Evolutionary conservation across 2,797 vertebrate species (phyloP), one percentile per base, ranked within the genome.

Genomic region (Pseudomugil gertrudae): DNA sequence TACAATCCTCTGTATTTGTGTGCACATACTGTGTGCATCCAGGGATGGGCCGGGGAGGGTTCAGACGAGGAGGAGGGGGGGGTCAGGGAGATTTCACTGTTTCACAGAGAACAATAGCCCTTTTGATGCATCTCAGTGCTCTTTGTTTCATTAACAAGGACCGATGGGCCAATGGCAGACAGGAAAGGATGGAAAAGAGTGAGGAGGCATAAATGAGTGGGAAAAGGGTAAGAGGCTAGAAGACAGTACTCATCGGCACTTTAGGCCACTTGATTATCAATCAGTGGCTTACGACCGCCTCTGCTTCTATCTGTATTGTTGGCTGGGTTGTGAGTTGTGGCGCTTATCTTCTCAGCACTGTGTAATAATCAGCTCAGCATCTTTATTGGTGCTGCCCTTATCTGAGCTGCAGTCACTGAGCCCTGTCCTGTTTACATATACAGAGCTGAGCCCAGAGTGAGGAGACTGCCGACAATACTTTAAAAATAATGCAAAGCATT

Each of bases 91-190:
- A 86, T 89, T 89, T 85, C 82, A 83, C 84, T 89, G 85, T 90
- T 85, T 72, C 26, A 32, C 68, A 3, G 74, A 64, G 89, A 90
- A 93, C 93, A 94, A 93, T 91, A 55, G 57, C 74, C 77, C 87
- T 90, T 92, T 93, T 93, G 91, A 92, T 89, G 84, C 81, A 66
- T 83, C 86, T 80, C 85, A 57, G 81, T 8, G 6, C 60, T 80
- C 90, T 91, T 92, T 90, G 90, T 91, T 80, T 74, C 70, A 13
- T 66, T 90, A 90, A 89, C 63, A 79, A 90, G 89, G 70, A 74
- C 83, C 85, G 88, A 87, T 79, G 66, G 80, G 69, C 76, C 54
- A 1, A 36, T 66, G 59, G 84, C 76, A 82, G 89, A 87, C 85
- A 74, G 85, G 57, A 67, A 76, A 85, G 85, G 78, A 74, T 74